Evolutionary conservation across 1,140 invertebrate genomes (phyloP).

Genomic region (Coboldia fuscipes): DNA sequence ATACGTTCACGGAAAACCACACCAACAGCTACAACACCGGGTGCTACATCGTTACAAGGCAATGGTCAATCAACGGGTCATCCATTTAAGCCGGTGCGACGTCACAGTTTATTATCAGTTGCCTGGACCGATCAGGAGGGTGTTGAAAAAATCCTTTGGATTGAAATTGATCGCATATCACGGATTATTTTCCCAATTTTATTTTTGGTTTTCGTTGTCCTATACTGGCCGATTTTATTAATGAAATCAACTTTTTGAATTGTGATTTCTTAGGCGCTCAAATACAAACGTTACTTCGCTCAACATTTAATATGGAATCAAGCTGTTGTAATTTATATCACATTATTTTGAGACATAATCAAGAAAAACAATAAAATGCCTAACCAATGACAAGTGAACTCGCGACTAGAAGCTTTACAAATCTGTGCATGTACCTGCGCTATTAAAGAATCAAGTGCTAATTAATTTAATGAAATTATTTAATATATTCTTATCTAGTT

Average conservation of each 20-base stretch:
- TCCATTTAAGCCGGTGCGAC: constrained; percentile 16
- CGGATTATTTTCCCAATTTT: constrained; percentile 48
- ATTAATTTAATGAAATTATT: too few relatives aligned
- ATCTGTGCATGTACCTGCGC: too few relatives aligned
- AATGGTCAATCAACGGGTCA: constrained; percentile 19
- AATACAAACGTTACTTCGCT: too few relatives aligned
- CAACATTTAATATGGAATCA: too few relatives aligned
- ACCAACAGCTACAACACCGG: constrained; percentile 20
- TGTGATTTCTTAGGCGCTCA: too few relatives aligned
- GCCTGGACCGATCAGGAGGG: constrained; percentile 37
- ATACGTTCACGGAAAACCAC: constrained; percentile 31
- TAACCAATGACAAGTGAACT: too few relatives aligned
- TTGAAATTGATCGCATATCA: constrained; percentile 41
- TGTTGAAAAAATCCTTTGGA: constrained; percentile 38
- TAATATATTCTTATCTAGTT: too few relatives aligned
- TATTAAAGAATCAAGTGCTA: too few relatives aligned
- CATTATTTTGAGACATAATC: too few relatives aligned
- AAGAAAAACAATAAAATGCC: too few relatives aligned
- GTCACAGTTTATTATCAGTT: constrained; percentile 22
- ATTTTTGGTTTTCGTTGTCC: constrained; percentile 45
- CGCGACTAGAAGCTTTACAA: too few relatives aligned
- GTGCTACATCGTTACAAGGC: constrained; percentile 19
- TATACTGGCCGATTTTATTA: constrained; percentile 52
- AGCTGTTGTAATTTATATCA: too few relatives aligned
- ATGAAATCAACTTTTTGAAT: constrained; percentile 36